Evolutionary conservation across 2,888 invertebrate species (phyloP).

Genomic region (Poecilus cupreus): DNA sequence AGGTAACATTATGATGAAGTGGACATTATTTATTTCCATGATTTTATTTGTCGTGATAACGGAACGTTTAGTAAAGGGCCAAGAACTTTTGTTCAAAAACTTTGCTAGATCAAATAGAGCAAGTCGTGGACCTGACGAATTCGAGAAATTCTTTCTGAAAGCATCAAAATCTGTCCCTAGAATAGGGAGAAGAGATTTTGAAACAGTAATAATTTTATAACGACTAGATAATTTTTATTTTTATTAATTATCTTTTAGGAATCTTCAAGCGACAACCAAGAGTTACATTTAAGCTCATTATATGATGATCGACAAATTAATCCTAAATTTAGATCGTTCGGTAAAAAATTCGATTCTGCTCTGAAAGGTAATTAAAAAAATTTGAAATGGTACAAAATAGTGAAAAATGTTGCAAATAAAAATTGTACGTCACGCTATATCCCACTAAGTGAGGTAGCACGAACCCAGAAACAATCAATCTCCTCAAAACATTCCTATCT

Average conservation of each 20-base stretch:
- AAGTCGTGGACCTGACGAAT: slow-evolving; percentile 67
- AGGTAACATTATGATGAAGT: slow-evolving; percentile 28
- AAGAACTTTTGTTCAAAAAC: slow-evolving; percentile 66
- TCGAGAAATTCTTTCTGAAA: slow-evolving; percentile 73
- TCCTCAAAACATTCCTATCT: too few species aligned
- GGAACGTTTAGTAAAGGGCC: slow-evolving; percentile 18
- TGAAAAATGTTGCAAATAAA: too few species aligned
- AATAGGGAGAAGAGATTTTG: slow-evolving; percentile 70
- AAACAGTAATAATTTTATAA: slow-evolving; percentile 4
- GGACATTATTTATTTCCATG: slow-evolving; percentile 16
- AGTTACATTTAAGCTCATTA: neutral
- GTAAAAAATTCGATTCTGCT: slow-evolving; percentile 33
- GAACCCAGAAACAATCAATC: too few species aligned
- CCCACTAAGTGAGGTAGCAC: too few species aligned
- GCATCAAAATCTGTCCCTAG: slow-evolving; percentile 73
- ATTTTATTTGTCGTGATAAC: slow-evolving; percentile 25
- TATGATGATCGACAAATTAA: neutral
- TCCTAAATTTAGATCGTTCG: neutral
- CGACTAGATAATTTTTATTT: neutral
- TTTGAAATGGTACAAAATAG: too few species aligned
- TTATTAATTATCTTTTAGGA: neutral
- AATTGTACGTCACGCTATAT: too few species aligned
- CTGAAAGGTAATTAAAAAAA: too few species aligned
- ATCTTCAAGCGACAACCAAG: neutral
- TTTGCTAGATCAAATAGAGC: slow-evolving; percentile 69